Evolutionary conservation across 2,797 vertebrate species (phyloP).

Genomic region (Acrossocheilus fasciatus): DNA sequence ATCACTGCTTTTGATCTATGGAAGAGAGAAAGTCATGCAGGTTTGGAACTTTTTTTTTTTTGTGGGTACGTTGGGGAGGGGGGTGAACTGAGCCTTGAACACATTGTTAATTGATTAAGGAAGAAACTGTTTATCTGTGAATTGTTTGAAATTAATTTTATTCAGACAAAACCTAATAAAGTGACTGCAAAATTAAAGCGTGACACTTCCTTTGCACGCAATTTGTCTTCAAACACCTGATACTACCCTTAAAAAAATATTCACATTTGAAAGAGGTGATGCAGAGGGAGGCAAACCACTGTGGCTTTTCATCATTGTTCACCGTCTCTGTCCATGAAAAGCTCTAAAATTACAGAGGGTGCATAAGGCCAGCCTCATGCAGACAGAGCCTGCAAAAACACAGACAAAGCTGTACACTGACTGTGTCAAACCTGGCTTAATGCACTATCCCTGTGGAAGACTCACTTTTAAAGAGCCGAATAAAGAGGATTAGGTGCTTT

Average conservation of each 20-base stretch:
- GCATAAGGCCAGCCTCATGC: slow-evolving; percentile 13
- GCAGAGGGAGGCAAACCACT: slow-evolving; percentile 20
- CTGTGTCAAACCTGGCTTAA: slow-evolving; percentile 15
- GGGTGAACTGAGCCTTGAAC: background rate
- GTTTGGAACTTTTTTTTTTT: background rate
- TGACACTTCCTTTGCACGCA: background rate
- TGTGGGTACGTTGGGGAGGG: background rate
- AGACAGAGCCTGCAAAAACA: slow-evolving; percentile 3
- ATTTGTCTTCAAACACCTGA: background rate
- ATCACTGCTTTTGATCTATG: background rate
- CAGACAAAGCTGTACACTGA: slow-evolving; percentile 10
- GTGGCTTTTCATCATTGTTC: slow-evolving; percentile 33
- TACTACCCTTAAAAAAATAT: background rate
- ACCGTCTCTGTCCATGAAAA: slow-evolving; percentile 27
- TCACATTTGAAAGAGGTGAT: background rate
- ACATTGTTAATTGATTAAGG: background rate
- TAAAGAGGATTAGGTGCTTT: slow-evolving; percentile 14
- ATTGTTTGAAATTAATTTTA: background rate
- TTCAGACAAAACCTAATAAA: background rate
- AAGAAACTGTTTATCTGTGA: background rate
- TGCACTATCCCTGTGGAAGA: background rate
- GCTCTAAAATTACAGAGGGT: slow-evolving; percentile 29
- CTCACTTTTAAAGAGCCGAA: slow-evolving; percentile 5
- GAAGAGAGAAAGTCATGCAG: background rate
- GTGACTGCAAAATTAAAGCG: background rate